Evolutionary conservation across 2,888 invertebrate species (phyloP).

Genomic region (Zeuzera pyrina): DNA sequence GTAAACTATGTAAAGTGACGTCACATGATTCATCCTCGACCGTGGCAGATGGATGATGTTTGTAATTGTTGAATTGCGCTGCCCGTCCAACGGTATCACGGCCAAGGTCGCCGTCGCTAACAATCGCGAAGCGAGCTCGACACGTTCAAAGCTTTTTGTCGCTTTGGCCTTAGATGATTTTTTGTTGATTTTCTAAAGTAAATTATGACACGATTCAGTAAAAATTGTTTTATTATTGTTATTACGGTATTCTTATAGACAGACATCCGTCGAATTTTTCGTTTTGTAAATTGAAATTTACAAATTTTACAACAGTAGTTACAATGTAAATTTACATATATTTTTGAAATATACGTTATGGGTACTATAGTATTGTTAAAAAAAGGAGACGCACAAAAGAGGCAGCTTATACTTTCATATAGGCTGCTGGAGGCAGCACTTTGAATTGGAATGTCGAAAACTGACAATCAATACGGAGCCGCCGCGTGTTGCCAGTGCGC

Average conservation of each 20-base stretch:
- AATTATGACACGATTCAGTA: neutral
- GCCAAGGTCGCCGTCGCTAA: slow-evolving; percentile 53
- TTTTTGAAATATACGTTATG: too few species aligned
- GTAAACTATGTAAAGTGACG: too few species aligned
- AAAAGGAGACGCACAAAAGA: slow-evolving; percentile 23
- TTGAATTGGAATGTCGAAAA: slow-evolving; percentile 32
- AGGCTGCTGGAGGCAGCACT: slow-evolving; percentile 30
- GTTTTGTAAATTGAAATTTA: too few species aligned
- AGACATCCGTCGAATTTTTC: too few species aligned
- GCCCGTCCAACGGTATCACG: slow-evolving; percentile 51
- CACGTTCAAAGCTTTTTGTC: too few species aligned
- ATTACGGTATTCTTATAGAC: too few species aligned
- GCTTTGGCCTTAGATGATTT: neutral
- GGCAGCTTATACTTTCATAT: slow-evolving; percentile 21
- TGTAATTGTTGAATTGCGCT: slow-evolving; percentile 59
- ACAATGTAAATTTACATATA: too few species aligned
- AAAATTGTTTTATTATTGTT: neutral
- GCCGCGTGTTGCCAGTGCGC: slow-evolving; percentile 49
- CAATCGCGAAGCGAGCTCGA: too few species aligned
- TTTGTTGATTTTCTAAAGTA: neutral
- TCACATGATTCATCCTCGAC: slow-evolving; percentile 44
- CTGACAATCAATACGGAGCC: slow-evolving; percentile 52
- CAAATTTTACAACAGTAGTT: too few species aligned
- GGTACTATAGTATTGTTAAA: slow-evolving; percentile 4
- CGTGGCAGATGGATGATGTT: slow-evolving; percentile 53